Evolutionary conservation across 2,888 invertebrate species (phyloP).

Genomic region (Zygaena filipendulae): DNA sequence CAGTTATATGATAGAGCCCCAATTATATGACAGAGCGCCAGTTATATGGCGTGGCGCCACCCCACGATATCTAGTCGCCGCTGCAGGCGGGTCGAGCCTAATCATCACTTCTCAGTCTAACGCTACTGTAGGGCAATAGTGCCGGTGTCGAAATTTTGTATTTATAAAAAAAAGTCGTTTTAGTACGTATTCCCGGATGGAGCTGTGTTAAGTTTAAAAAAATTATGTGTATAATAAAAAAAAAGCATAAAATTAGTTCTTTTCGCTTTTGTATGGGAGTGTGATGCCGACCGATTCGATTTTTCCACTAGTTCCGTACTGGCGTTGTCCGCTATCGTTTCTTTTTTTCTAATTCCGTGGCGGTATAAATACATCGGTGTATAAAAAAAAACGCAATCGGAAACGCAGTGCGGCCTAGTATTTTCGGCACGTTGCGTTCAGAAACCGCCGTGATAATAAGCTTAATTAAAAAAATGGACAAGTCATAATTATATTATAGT

Average conservation of each 20-base stretch:
- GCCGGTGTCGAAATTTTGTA: conserved; percentile 46
- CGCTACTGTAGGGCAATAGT: conserved; percentile 44
- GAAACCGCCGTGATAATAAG: conserved; percentile 1
- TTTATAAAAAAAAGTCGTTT: conserved; percentile 30
- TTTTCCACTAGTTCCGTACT: background rate
- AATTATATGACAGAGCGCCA: too few species aligned
- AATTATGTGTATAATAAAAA: too few species aligned
- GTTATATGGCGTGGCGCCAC: too few species aligned
- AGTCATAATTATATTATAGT: too few species aligned
- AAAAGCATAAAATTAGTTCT: conserved; percentile 16
- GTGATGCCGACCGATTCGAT: conserved; percentile 21
- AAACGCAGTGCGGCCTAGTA: too few species aligned
- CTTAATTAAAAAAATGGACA: too few species aligned
- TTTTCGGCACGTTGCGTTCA: conserved; percentile 6
- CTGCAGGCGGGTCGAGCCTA: conserved; percentile 43
- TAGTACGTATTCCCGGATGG: conserved; percentile 32
- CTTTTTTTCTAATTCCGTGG: too few species aligned
- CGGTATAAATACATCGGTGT: too few species aligned
- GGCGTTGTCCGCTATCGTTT: background rate
- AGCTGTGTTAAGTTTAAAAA: conserved; percentile 24
- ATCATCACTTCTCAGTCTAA: conserved; percentile 30
- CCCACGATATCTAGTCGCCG: conserved; percentile 48
- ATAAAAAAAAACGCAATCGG: too few species aligned
- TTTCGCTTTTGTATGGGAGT: conserved; percentile 25
- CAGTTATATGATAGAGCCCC: too few species aligned